These are phyloP conservation scores for Esox masquinongy DNA, from an alignment of 2,797 vertebrate genomes.

Conservation along the genomic window DNA sequence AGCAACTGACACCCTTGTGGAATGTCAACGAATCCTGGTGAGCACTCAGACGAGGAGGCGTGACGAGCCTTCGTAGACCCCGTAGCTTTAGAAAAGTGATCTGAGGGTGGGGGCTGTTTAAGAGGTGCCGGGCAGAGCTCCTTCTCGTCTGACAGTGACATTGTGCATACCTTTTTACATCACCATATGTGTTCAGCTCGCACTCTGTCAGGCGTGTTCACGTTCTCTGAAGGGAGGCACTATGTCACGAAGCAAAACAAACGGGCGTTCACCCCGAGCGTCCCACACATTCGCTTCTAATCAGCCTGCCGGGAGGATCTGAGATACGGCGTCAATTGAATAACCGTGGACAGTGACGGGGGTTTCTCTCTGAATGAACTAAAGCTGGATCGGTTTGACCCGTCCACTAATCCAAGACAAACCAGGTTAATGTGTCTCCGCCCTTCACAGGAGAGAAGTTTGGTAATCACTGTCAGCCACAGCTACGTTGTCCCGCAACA, in stretches of 20 bases:
- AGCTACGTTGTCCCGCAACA: neutral
- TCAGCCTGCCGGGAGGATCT: slow-evolving; percentile 48
- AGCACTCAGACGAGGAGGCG: neutral
- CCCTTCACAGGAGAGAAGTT: slow-evolving; percentile 43
- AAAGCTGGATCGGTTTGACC: slow-evolving; percentile 67
- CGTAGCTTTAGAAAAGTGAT: slow-evolving; percentile 13
- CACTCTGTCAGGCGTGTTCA: slow-evolving; percentile 26
- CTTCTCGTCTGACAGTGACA: slow-evolving; percentile 65
- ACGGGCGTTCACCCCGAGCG: slow-evolving; percentile 58
- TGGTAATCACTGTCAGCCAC: slow-evolving; percentile 44
- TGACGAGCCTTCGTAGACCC: slow-evolving; percentile 11
- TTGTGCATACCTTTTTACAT: slow-evolving; percentile 58
- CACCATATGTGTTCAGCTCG: slow-evolving; percentile 43
- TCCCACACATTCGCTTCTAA: slow-evolving; percentile 62
- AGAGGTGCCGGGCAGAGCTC: slow-evolving; percentile 44
- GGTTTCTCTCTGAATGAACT: slow-evolving; percentile 67
- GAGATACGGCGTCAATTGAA: slow-evolving; percentile 38
- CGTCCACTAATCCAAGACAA: slow-evolving; percentile 68
- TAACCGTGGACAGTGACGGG: slow-evolving; percentile 54
- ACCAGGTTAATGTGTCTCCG: slow-evolving; percentile 67
- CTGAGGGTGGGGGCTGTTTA: slow-evolving; percentile 1
- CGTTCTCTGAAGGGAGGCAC: slow-evolving; percentile 45
- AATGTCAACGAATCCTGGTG: slow-evolving; percentile 17
- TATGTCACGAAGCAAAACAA: slow-evolving; percentile 59
- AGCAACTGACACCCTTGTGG: slow-evolving; percentile 12